These are phyloP conservation scores for Galbula dea DNA, from an alignment of 2,113 vertebrate genomes.

Conservation along the genomic window DNA sequence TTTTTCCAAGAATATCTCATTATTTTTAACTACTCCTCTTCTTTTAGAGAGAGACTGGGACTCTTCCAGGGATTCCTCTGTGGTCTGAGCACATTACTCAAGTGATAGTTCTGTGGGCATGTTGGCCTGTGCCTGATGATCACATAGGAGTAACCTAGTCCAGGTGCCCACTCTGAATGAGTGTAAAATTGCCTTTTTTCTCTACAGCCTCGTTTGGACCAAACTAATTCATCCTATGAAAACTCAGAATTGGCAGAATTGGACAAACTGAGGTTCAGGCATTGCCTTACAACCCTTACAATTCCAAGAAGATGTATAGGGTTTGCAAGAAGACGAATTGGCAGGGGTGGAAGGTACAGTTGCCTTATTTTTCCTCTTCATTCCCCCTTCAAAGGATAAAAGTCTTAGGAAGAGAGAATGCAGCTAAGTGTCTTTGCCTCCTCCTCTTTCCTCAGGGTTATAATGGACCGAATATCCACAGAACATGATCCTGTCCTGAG, in stretches of 20 bases:
- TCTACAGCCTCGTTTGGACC: constrained; percentile 82
- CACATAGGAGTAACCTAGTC: not conserved
- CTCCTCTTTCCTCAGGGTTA: constrained; percentile 70
- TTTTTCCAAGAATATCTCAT: not conserved
- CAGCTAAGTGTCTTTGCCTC: not conserved
- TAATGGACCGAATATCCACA: constrained; percentile 88
- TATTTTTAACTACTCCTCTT: not conserved
- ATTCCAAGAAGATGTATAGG: constrained; percentile 85
- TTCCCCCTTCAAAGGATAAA: not conserved
- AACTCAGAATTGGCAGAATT: constrained; percentile 75
- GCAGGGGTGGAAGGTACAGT: constrained; percentile 88
- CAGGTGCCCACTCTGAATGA: not conserved
- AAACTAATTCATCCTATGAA: constrained; percentile 69
- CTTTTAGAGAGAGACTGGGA: not conserved
- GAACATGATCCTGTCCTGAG: constrained; percentile 81
- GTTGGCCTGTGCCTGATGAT: not conserved
- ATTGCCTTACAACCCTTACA: constrained; percentile 87
- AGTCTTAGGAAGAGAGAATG: not conserved
- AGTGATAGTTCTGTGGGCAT: not conserved
- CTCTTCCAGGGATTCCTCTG: not conserved
- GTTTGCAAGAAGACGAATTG: constrained; percentile 84
- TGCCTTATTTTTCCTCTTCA: not conserved
- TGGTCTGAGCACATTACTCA: not conserved
- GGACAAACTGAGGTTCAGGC: constrained; percentile 79
- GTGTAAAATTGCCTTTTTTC: not conserved